phyloP scores from a whole-genome alignment of 2,888 invertebrate genomes.

The Steinernema hermaphroditum region DNA sequence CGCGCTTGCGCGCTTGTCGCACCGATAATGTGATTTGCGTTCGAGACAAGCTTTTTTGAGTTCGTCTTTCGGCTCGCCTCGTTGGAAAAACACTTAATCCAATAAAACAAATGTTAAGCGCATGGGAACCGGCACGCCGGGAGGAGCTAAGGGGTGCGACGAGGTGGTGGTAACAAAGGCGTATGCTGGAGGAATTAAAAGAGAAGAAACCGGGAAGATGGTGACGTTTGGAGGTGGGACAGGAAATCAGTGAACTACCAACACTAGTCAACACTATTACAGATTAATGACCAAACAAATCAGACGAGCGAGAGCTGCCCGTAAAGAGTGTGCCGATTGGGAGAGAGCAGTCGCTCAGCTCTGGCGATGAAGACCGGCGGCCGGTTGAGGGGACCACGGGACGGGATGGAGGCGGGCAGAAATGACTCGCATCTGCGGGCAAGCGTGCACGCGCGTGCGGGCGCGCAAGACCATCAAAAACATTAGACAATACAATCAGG shows the following conservation, averaged over 20 bases:
- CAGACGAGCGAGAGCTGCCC: constrained; percentile 18
- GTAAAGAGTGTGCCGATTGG: constrained; percentile 18
- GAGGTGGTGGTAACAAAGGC: not conserved
- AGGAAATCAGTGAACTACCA: constrained; percentile 10
- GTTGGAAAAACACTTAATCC: constrained; percentile 8
- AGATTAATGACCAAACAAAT: constrained; percentile 28
- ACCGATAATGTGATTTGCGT: constrained; percentile 20
- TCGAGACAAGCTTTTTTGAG: constrained; percentile 23
- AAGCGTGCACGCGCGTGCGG: constrained; percentile 11
- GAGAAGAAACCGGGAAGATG: not conserved
- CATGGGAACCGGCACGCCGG: too few relatives aligned
- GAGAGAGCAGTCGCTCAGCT: constrained; percentile 5
- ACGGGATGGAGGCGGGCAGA: constrained; percentile 16
- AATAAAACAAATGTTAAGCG: constrained; percentile 22
- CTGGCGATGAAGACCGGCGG: constrained; percentile 19
- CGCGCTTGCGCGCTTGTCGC: not conserved
- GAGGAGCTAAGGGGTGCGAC: too few relatives aligned
- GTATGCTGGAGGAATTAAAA: not conserved
- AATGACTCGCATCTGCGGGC: constrained; percentile 29
- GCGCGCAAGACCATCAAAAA: constrained; percentile 25
- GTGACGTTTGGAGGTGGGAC: not conserved
- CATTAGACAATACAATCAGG: constrained; percentile 15
- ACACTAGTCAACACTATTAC: constrained; percentile 26
- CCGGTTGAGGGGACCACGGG: constrained; percentile 27
- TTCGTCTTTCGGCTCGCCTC: not conserved